A percentile compares a stretch with the other conserved stretches of the same genome.
phyloP scores from a whole-genome alignment of 2,888 invertebrate genomes.

The Gonocerus acuteangulatus region DNA sequence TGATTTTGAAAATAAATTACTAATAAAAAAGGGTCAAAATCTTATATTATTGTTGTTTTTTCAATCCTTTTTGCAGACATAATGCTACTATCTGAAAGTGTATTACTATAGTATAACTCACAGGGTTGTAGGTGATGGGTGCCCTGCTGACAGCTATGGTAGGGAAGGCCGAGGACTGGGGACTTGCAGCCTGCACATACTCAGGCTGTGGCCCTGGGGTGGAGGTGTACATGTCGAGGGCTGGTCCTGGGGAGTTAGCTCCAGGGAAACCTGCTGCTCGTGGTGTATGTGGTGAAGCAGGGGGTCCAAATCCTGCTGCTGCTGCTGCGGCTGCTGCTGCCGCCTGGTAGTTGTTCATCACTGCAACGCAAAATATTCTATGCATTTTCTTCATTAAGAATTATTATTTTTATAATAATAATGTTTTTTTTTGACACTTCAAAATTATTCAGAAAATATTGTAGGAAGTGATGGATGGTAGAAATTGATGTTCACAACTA shows the following conservation, averaged over 20 bases:
- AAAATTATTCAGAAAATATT: too few relatives aligned
- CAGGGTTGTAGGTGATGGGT: slow-evolving; percentile 87
- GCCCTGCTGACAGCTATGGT: slow-evolving; percentile 89
- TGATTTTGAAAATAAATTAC: too few relatives aligned
- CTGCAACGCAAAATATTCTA: slow-evolving; percentile 49
- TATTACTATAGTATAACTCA: slow-evolving; percentile 58
- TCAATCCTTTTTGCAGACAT: too few relatives aligned
- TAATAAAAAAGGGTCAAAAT: too few relatives aligned
- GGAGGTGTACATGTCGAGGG: slow-evolving; percentile 89
- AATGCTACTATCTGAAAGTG: too few relatives aligned
- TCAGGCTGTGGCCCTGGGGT: slow-evolving; percentile 72
- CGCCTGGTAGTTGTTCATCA: slow-evolving; percentile 93
- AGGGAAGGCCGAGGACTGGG: slow-evolving; percentile 87
- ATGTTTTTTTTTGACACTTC: too few relatives aligned
- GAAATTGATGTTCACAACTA: too few relatives aligned
- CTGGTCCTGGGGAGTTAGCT: slow-evolving; percentile 75
- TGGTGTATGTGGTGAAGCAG: slow-evolving; percentile 66
- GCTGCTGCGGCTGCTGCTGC: slow-evolving; percentile 59
- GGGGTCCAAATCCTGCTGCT: slow-evolving; percentile 62
- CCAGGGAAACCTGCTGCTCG: slow-evolving; percentile 74
- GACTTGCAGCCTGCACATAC: slow-evolving; percentile 92
- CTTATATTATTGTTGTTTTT: too few relatives aligned
- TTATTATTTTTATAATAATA: too few relatives aligned
- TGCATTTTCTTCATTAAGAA: neutral
- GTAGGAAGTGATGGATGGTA: too few relatives aligned